These are phyloP conservation scores for Bolborhynchus lineola DNA, from an alignment of 2,113 vertebrate species.

Conservation along the genomic window DNA sequence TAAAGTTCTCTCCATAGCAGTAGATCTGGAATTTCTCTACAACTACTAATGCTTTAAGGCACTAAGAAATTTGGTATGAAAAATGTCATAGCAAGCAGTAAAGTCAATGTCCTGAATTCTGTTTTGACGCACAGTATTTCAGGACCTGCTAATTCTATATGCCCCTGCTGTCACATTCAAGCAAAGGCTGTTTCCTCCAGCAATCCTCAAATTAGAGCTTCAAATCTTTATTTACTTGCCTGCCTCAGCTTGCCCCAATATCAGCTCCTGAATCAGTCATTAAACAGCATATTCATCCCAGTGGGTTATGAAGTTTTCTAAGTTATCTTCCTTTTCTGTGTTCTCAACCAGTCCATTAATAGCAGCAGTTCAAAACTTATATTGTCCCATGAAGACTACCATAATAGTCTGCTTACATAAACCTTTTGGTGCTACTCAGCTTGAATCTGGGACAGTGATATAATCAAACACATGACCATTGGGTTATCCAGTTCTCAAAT, in stretches of 20 bases:
- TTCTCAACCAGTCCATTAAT: background rate
- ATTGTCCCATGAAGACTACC: background rate
- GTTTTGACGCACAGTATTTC: background rate
- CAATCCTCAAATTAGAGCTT: background rate
- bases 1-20: background rate
- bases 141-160: rapidly evolving
- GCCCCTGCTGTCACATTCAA: background rate
- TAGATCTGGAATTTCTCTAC: background rate
- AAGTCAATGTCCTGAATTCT: background rate
- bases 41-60: background rate
- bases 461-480: background rate
- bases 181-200: background rate
- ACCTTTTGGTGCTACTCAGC: background rate
- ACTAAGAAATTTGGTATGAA: background rate
- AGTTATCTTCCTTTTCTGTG: background rate
- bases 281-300: background rate
- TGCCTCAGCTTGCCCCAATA: background rate
- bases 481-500: background rate
- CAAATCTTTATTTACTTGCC: background rate
- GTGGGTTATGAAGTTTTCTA: background rate
- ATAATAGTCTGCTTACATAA: background rate
- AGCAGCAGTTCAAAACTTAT: background rate
- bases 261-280: background rate
- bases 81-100: background rate
- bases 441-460: background rate